Conservation (phyloP, 2,113 vertebrate genomes). For the Sus scrofa region DNA sequence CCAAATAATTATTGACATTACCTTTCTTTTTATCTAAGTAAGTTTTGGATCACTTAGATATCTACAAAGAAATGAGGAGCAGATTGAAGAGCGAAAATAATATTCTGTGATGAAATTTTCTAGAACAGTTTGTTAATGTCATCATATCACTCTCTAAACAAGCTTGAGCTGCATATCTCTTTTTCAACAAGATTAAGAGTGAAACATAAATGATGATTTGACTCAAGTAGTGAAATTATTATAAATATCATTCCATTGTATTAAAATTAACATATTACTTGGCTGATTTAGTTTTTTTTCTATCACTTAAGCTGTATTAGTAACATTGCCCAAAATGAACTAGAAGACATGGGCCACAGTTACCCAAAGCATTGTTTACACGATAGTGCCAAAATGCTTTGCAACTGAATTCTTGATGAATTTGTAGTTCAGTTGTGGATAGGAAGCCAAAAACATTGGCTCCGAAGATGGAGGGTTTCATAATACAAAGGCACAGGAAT, state of each 20-base stretch:
- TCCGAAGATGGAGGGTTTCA: not conserved
- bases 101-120: constrained; percentile 24
- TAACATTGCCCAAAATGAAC: not conserved
- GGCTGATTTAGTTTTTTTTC: not conserved
- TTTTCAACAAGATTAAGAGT: not conserved
- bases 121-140: constrained; percentile 2
- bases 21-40: not conserved
- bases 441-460: not conserved
- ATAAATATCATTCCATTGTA: not conserved
- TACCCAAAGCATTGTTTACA: not conserved
- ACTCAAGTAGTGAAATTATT: constrained; percentile 17
- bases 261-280: not conserved
- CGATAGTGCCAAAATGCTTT: not conserved
- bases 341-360: not conserved
- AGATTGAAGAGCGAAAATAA: not conserved
- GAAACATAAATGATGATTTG: constrained; percentile 1
- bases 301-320: not conserved
- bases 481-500: not conserved
- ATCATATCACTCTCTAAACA: not conserved
- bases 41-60: not conserved
- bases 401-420: constrained; percentile 19
- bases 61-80: constrained; percentile 5
- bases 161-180: not conserved
- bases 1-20: not conserved
- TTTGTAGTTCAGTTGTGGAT: not conserved